Conservation (phyloP, 1,140 invertebrate species). For the Trachymyrmex septentrionalis region DNA sequence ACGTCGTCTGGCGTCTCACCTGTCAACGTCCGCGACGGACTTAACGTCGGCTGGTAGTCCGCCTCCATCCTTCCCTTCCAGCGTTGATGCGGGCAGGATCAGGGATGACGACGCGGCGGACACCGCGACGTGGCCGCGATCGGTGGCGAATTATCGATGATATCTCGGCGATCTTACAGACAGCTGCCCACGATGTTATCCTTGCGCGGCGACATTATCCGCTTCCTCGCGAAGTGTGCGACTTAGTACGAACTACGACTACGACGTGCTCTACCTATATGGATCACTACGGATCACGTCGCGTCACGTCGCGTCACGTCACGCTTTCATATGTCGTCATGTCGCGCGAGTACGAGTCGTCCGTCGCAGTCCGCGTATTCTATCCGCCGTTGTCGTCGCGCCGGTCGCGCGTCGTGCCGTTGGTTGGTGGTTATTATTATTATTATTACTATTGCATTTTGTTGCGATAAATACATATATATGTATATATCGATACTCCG, state of each 20-base stretch:
- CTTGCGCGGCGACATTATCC: conserved; percentile 67
- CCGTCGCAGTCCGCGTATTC: no score
- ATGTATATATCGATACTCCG: no score
- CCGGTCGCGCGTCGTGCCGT: no score
- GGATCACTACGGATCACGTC: conserved; percentile 4
- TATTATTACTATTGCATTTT: no score
- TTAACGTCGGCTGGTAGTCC: conserved; percentile 81
- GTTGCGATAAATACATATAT: no score
- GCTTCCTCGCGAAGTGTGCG: background rate
- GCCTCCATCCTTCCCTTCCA: conserved; percentile 78
- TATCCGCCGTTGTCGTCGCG: no score
- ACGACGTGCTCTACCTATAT: background rate
- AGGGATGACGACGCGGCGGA: conserved; percentile 29
- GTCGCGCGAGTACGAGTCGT: no score
- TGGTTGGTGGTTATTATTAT: no score
- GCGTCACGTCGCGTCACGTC: conserved; percentile 68
- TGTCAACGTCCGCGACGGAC: conserved; percentile 82
- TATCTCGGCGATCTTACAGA: conserved; percentile 32
- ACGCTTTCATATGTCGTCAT: conserved; percentile 73
- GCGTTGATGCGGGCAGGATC: conserved; percentile 26
- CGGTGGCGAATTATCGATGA: background rate
- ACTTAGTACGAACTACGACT: conserved; percentile 17
- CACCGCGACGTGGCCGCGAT: background rate
- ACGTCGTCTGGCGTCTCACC: conserved; percentile 66
- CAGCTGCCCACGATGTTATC: conserved; percentile 27